These are phyloP conservation scores for Heliconius erato DNA, from an alignment of 2,888 invertebrate genomes.

Conservation along the genomic window DNA sequence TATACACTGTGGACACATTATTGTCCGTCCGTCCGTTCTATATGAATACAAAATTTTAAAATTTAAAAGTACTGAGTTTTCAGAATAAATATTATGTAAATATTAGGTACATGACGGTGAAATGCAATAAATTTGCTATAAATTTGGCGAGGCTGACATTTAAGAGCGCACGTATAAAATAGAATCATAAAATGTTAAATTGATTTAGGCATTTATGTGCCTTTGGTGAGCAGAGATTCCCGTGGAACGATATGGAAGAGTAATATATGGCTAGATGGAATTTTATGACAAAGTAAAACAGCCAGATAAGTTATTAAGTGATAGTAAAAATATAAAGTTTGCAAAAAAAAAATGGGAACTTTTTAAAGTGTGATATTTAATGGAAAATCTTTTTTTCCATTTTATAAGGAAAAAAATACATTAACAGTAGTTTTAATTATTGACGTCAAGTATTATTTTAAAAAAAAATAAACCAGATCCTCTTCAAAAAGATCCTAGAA, in stretches of 20 bases:
- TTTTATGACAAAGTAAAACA: constrained; percentile 30
- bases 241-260: constrained; percentile 32
- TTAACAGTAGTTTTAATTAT: neutral
- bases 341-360: no score
- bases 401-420: neutral
- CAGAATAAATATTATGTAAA: constrained; percentile 20
- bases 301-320: constrained; percentile 13
- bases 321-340: constrained; percentile 16
- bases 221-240: constrained; percentile 37
- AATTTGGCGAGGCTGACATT: constrained; percentile 45
- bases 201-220: constrained; percentile 49
- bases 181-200: constrained; percentile 49
- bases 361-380: neutral
- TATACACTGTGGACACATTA: neutral
- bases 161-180: constrained; percentile 48
- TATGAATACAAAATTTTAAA: no score
- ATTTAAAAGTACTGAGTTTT: neutral
- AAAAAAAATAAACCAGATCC: no score
- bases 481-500: no score
- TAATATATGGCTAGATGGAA: constrained; percentile 24
- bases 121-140: constrained; percentile 45
- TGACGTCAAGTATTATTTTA: neutral
- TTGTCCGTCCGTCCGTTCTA: neutral
- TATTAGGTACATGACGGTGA: constrained; percentile 28
- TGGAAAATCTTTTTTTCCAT: neutral